phyloP scores from a whole-genome alignment of 2,113 vertebrate species.

The Pollachius pollachius region DNA sequence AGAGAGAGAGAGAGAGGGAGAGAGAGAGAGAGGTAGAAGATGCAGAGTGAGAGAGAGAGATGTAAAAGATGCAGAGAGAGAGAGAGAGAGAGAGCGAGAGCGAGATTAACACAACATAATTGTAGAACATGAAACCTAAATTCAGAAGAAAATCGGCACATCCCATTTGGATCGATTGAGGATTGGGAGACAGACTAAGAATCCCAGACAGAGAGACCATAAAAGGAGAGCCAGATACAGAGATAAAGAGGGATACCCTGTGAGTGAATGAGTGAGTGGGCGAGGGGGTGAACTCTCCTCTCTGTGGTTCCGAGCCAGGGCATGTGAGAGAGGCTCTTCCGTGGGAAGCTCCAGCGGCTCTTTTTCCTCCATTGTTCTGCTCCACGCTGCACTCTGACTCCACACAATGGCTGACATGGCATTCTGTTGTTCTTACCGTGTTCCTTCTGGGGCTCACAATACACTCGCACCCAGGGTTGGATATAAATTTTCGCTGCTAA shows the following conservation, averaged over 20 bases:
- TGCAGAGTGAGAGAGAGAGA: too few species aligned
- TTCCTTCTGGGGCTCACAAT: conserved; percentile 17
- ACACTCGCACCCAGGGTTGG: background rate
- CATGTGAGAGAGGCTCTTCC: conserved; percentile 47
- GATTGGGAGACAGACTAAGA: too few species aligned
- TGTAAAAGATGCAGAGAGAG: too few species aligned
- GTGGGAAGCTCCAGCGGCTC: conserved; percentile 58
- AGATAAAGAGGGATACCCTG: conserved; percentile 10
- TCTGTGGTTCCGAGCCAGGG: background rate
- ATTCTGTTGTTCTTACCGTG: conserved; percentile 67
- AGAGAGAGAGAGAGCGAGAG: too few species aligned
- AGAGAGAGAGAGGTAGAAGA: too few species aligned
- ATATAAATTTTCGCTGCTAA: background rate
- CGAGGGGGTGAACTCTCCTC: background rate
- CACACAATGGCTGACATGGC: conserved; percentile 71
- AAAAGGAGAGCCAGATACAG: conserved; percentile 18
- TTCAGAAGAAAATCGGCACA: too few species aligned
- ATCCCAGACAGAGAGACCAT: background rate
- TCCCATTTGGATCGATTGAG: too few species aligned
- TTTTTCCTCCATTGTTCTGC: conserved; percentile 61
- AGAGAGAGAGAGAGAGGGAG: background rate
- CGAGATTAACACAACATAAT: too few species aligned
- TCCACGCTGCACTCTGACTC: conserved; percentile 59
- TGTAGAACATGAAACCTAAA: background rate
- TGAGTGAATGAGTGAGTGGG: conserved; percentile 10